Percentiles rank a stretch among this genome's conserved stretches.
Conservation (phyloP, 2,113 vertebrate genomes). For the Cacatua alba region DNA sequence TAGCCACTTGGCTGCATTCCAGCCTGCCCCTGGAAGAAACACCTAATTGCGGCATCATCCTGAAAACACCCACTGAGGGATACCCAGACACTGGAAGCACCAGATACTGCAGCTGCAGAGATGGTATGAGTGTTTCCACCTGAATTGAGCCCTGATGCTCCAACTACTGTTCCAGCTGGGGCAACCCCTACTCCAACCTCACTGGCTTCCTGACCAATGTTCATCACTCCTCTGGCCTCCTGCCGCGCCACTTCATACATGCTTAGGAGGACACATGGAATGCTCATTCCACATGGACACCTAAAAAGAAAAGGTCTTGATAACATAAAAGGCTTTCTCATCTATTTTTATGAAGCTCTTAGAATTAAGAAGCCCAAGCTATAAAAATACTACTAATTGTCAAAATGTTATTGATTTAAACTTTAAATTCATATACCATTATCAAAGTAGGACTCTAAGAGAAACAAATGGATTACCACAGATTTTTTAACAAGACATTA, state of each 20-base stretch:
- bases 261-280: conserved; percentile 79
- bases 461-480: not conserved
- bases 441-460: not conserved
- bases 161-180: conserved; percentile 17
- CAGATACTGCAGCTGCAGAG: not conserved
- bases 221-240: conserved; percentile 79
- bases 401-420: not conserved
- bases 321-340: not conserved
- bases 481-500: not conserved
- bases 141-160: conserved; percentile 57
- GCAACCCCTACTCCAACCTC: conserved; percentile 60
- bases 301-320: conserved; percentile 20
- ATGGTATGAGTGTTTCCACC: conserved; percentile 30
- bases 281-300: conserved; percentile 78
- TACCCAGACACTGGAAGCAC: conserved; percentile 59
- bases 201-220: conserved; percentile 69
- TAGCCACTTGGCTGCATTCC: conserved; percentile 75
- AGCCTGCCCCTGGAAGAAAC: conserved; percentile 79
- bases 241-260: conserved; percentile 85
- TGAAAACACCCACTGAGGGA: conserved; percentile 72
- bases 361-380: not conserved
- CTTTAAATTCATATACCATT: not conserved
- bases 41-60: conserved; percentile 74
- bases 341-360: not conserved
- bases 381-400: not conserved